Evolutionary conservation across 2,113 vertebrate species (phyloP), one percentile per base, ranked within the genome.

Genomic region (Felis catus): DNA sequence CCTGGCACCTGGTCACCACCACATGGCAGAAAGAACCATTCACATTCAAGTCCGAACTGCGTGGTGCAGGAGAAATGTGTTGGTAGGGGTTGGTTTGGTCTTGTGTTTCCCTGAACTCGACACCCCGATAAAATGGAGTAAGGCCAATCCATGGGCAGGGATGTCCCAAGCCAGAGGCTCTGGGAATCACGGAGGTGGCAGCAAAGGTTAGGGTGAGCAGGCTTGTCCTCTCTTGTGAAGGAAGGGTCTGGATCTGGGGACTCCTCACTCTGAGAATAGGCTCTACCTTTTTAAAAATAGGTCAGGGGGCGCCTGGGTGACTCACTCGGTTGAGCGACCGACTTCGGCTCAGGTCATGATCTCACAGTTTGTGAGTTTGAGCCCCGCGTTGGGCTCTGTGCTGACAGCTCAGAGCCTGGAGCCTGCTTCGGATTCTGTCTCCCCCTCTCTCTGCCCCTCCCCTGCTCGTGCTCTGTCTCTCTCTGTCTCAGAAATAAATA

Each of bases 201-300:
- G 2, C 12, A 51, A 86, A 27, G n/a, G 23, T 16, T 55, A 15
- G 0, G 13, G 19, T 13, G 25, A 85, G 11, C 1, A 65, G 21
- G 6, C 10, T 45, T 9, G 10, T 11, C 16, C 0, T 45, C 36
- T 80, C 14, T 61, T 23, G 7, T 13, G 11, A 0, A 11, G 31
- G 33, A 51, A 65, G 29, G 4, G 1, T 48, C 68, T 55, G 53
- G 7, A 21, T 33, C 45, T 65, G 27, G 51, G n/a, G 25, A 87
- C 9, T 51, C 36, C 31, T 68, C 76, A 33, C 27, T 14, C 3
- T 71, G 73, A 92, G 31, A 36, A 21, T 7, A 80, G 27, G 2
- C 18, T 74, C 36, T 88, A 7, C 31, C 58, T 89, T 71, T 84
- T 16, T 36, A 29, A 27, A 78, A 81, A 19, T 39, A 84, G 9